A percentile compares a stretch with the other conserved stretches of the same genome.
These are phyloP conservation scores for Orgyia antiqua DNA, from an alignment of 2,888 invertebrate genomes.

Conservation along the genomic window DNA sequence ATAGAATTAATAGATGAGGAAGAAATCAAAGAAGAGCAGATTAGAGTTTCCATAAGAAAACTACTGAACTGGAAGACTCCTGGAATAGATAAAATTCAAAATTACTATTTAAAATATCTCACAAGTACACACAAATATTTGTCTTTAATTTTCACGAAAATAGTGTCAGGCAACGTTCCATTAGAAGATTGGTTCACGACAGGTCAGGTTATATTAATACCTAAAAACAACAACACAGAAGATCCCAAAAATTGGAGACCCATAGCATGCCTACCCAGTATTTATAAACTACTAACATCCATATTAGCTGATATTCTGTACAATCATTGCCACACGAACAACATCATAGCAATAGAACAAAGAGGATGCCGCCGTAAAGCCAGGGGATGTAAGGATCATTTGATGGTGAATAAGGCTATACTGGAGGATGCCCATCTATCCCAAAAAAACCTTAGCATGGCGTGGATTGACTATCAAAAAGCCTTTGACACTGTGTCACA, in stretches of 20 bases:
- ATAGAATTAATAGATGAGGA: neutral
- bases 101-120: too few relatives aligned
- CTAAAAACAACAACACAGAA: neutral
- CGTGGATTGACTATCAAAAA: conserved; percentile 7
- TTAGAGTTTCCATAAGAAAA: neutral
- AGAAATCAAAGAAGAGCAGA: neutral
- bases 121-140: neutral
- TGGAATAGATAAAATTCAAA: too few relatives aligned
- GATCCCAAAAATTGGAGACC: conserved; percentile 1
- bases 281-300: neutral
- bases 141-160: too few relatives aligned
- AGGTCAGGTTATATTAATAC: conserved; percentile 8
- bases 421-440: conserved; percentile 9
- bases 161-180: too few relatives aligned
- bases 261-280: conserved; percentile 1
- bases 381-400: conserved; percentile 9
- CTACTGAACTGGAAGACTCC: too few relatives aligned
- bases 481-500: too few relatives aligned
- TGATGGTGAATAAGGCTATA: conserved; percentile 12
- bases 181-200: conserved; percentile 7
- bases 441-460: conserved; percentile 9
- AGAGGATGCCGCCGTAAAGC: neutral
- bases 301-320: neutral
- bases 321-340: neutral
- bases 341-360: conserved; percentile 1